These are phyloP conservation scores for Dugesia japonica DNA, from an alignment of 2,888 invertebrate species.

Conservation along the genomic window DNA sequence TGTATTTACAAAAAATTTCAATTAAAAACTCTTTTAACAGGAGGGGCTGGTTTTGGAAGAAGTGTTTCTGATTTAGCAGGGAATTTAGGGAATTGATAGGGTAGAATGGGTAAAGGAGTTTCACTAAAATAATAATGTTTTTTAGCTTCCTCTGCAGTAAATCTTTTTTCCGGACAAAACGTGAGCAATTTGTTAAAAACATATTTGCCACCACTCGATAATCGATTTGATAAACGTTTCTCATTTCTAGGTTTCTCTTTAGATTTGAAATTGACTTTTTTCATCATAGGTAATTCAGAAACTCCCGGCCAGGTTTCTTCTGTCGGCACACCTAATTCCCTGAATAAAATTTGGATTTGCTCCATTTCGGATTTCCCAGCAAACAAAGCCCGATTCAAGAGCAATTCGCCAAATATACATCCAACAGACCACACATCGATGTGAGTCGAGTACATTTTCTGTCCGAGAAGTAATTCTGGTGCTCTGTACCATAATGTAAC, in stretches of 20 bases:
- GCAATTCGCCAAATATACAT: constrained; percentile 87
- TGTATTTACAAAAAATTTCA: not conserved
- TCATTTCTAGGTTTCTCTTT: constrained; percentile 53
- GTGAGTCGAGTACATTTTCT: constrained; percentile 71
- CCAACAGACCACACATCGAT: constrained; percentile 94
- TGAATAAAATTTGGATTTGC: constrained; percentile 74
- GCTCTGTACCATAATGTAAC: constrained; percentile 96
- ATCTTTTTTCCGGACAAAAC: constrained; percentile 70
- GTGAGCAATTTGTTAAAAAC: constrained; percentile 65
- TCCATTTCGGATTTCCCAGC: constrained; percentile 90
- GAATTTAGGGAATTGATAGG: constrained; percentile 97
- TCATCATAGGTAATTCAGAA: constrained; percentile 70
- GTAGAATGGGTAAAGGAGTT: constrained; percentile 74
- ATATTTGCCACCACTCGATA: constrained; percentile 47
- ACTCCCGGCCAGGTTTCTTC: constrained; percentile 90
- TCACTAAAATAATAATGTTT: constrained; percentile 69
- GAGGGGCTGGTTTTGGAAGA: not conserved
- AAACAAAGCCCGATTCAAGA: constrained; percentile 83
- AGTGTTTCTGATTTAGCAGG: constrained; percentile 68
- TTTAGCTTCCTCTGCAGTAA: constrained; percentile 72
- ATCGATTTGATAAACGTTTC: not conserved
- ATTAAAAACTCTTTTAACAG: constrained; percentile 13
- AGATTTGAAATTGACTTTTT: constrained; percentile 67
- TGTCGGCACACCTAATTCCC: constrained; percentile 80
- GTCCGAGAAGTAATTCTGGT: constrained; percentile 77